phyloP scores from a whole-genome alignment of 2,113 vertebrate genomes.

The Xiphophorus hellerii region DNA sequence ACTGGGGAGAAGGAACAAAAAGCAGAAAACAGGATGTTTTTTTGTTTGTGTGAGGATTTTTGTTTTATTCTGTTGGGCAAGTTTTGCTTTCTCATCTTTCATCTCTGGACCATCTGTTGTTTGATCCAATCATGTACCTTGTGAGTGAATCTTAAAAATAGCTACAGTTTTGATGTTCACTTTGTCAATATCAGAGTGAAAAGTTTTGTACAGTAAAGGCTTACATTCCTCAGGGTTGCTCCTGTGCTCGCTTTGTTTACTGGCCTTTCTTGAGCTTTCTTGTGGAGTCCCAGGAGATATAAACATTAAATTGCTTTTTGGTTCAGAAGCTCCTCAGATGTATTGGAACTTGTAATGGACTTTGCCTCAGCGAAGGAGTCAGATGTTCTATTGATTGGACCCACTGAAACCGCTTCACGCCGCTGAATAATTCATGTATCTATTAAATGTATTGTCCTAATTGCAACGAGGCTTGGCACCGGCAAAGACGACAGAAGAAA shows the following conservation, averaged over 20 bases:
- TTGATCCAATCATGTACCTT: conserved; percentile 26
- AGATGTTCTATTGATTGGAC: conserved; percentile 77
- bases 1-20: background rate
- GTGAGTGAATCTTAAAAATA: conserved; percentile 36
- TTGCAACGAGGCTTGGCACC: conserved; percentile 76
- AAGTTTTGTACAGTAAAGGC: conserved; percentile 56
- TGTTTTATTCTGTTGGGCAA: background rate
- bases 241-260: conserved; percentile 66
- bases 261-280: conserved; percentile 66
- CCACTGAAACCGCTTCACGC: conserved; percentile 72
- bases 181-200: conserved; percentile 55
- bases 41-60: background rate
- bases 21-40: background rate
- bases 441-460: conserved; percentile 78
- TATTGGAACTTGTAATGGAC: conserved; percentile 82
- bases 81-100: background rate
- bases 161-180: conserved; percentile 42
- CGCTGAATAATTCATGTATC: conserved; percentile 79
- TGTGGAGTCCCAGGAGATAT: conserved; percentile 75
- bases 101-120: background rate
- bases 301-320: conserved; percentile 84
- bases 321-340: conserved; percentile 77
- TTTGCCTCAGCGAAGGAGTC: conserved; percentile 74
- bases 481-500: conserved; percentile 23
- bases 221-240: conserved; percentile 45